These are phyloP conservation scores for Harpagus bidentatus DNA, from an alignment of 2,113 vertebrate species.

Conservation along the genomic window DNA sequence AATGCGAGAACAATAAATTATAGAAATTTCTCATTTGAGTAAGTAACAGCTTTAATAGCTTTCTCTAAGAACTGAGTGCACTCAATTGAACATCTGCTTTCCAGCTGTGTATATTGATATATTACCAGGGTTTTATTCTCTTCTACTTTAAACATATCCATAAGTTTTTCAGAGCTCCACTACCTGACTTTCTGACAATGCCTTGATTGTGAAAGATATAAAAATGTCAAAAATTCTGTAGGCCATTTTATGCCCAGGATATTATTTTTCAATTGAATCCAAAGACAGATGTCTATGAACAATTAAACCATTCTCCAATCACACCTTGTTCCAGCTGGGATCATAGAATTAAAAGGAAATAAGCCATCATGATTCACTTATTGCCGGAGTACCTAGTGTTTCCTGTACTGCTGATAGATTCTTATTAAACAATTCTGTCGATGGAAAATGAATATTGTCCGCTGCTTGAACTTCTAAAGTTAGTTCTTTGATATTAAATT, in stretches of 20 bases:
- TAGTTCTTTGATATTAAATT: constrained; percentile 72
- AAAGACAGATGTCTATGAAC: constrained; percentile 80
- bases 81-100: constrained; percentile 77
- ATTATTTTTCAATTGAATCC: constrained; percentile 77
- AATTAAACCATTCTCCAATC: constrained; percentile 76
- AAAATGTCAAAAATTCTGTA: constrained; percentile 74
- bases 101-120: constrained; percentile 80
- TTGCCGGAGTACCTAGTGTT: constrained; percentile 59
- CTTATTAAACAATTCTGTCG: constrained; percentile 74
- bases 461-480: constrained; percentile 73
- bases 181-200: constrained; percentile 76
- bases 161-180: constrained; percentile 65
- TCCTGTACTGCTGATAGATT: constrained; percentile 69
- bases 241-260: constrained; percentile 67
- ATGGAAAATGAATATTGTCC: constrained; percentile 71
- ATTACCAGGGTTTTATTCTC: constrained; percentile 70
- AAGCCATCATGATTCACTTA: constrained; percentile 79
- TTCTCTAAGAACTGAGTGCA: constrained; percentile 69
- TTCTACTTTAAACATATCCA: constrained; percentile 69
- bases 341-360: constrained; percentile 79
- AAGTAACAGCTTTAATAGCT: constrained; percentile 73
- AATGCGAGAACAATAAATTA: constrained; percentile 74
- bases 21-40: constrained; percentile 70
- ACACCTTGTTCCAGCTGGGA: constrained; percentile 80
- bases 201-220: constrained; percentile 78